Percentiles rank a stretch among this genome's conserved stretches.
These are phyloP conservation scores for Otus sunia DNA, from an alignment of 2,113 vertebrate species.

Conservation along the genomic window DNA sequence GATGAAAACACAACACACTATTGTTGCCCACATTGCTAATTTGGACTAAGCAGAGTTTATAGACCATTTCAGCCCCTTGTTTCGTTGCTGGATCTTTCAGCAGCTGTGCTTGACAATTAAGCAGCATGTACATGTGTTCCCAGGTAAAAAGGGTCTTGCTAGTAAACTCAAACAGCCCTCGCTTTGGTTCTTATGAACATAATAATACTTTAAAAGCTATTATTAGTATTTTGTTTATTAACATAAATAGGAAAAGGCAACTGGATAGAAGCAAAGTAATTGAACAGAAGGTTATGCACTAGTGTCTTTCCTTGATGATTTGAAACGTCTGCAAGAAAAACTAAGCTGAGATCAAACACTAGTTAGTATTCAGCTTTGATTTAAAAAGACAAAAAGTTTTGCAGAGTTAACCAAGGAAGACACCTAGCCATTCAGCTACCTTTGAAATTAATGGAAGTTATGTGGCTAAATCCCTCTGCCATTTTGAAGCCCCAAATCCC, in stretches of 20 bases:
- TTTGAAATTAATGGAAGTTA: not conserved
- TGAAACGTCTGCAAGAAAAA: not conserved
- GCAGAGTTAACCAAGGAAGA: not conserved
- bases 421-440: fast-evolving
- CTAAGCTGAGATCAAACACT: not conserved
- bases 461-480: not conserved
- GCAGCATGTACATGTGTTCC: not conserved
- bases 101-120: slow-evolving; percentile 53
- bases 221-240: slow-evolving; percentile 3
- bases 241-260: not conserved
- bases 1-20: slow-evolving; percentile 44
- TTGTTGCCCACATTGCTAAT: slow-evolving; percentile 49
- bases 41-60: slow-evolving; percentile 60
- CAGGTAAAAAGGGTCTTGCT: not conserved
- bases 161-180: not conserved
- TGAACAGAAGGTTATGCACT: not conserved
- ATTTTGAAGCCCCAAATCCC: not conserved
- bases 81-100: not conserved
- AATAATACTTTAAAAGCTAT: slow-evolving; percentile 37
- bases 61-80: slow-evolving; percentile 19
- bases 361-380: not conserved
- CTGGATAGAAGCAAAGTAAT: not conserved
- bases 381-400: not conserved
- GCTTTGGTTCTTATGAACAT: slow-evolving; percentile 4
- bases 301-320: not conserved